A percentile compares a stretch with the other conserved stretches of the same genome.
These are phyloP conservation scores for Corythucha ciliata DNA, from an alignment of 2,888 invertebrate species.

Conservation along the genomic window DNA sequence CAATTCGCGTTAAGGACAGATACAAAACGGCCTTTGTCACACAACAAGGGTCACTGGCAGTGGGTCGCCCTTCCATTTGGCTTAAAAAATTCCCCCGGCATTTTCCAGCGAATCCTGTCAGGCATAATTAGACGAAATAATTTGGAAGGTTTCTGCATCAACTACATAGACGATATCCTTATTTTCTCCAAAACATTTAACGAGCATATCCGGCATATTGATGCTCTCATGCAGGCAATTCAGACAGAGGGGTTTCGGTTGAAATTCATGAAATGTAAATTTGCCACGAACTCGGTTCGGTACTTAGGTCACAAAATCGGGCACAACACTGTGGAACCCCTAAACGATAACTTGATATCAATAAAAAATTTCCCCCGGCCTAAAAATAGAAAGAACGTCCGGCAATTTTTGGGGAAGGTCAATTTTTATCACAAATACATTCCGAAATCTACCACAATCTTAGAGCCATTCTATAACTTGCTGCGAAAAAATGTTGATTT, in stretches of 20 bases:
- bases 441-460: background rate
- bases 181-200: slow-evolving; percentile 29
- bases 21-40: slow-evolving; percentile 34
- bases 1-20: slow-evolving; percentile 28
- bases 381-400: background rate
- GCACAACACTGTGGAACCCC: slow-evolving; percentile 30
- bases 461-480: slow-evolving; percentile 1
- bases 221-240: slow-evolving; percentile 30
- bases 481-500: slow-evolving; percentile 29
- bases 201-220: slow-evolving; percentile 31
- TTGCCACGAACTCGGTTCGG: slow-evolving; percentile 29
- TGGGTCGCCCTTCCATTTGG: slow-evolving; percentile 32
- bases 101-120: slow-evolving; percentile 27
- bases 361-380: slow-evolving; percentile 4
- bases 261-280: slow-evolving; percentile 33
- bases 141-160: slow-evolving; percentile 22
- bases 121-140: slow-evolving; percentile 31
- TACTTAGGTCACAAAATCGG: slow-evolving; percentile 22
- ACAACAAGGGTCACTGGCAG: slow-evolving; percentile 31
- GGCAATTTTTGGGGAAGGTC: background rate
- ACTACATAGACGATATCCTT: slow-evolving; percentile 8
- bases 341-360: slow-evolving; percentile 29
- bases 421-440: slow-evolving; percentile 6
- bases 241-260: slow-evolving; percentile 32
- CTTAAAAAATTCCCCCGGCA: slow-evolving; percentile 22